These are phyloP conservation scores for Caenorhabditis zanzibari DNA, from an alignment of 2,888 invertebrate genomes.

Conservation along the genomic window DNA sequence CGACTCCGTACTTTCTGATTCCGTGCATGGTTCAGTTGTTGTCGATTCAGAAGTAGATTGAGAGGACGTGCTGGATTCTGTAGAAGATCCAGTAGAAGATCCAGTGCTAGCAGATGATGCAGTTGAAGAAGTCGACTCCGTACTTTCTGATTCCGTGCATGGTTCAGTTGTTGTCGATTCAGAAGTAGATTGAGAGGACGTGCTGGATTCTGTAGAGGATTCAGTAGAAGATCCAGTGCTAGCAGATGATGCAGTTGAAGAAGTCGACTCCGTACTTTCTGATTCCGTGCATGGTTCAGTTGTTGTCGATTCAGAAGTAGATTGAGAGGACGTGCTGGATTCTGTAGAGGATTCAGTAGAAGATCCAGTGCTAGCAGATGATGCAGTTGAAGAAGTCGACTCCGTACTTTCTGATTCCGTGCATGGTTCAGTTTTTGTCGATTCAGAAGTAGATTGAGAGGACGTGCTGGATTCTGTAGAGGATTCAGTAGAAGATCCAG, in stretches of 20 bases:
- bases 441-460: too few relatives aligned
- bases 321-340: not conserved
- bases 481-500: too few relatives aligned
- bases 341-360: not conserved
- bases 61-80: not conserved
- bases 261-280: too few relatives aligned
- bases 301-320: not conserved
- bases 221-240: too few relatives aligned
- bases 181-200: too few relatives aligned
- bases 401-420: not conserved
- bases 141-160: not conserved
- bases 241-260: too few relatives aligned
- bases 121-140: not conserved
- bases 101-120: not conserved
- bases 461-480: too few relatives aligned
- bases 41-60: not conserved
- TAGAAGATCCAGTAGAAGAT: not conserved
- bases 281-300: slow-evolving; percentile 4
- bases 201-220: too few relatives aligned
- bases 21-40: not conserved
- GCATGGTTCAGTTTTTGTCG: not conserved
- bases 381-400: not conserved
- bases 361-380: not conserved
- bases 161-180: too few relatives aligned
- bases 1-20: not conserved